A percentile compares a stretch with the other conserved stretches of the same genome.
phyloP scores from a whole-genome alignment of 2,113 vertebrate genomes.

The Cricetomys ansorgei region DNA sequence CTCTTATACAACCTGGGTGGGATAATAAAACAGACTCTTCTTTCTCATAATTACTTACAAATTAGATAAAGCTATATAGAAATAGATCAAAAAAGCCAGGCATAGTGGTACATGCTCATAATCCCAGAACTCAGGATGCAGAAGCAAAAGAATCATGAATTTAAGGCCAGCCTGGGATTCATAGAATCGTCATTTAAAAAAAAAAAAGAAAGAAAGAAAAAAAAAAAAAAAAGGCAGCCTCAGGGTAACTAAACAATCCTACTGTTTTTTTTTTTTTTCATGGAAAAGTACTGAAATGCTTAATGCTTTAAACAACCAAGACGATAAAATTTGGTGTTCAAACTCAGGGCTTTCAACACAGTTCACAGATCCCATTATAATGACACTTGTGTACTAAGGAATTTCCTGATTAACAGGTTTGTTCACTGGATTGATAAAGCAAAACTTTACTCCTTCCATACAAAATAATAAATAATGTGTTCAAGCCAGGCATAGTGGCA shows the following conservation, averaged over 20 bases:
- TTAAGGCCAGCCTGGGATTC: neutral
- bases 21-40: neutral
- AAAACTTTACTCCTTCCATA: neutral
- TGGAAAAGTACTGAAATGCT: conserved; percentile 31
- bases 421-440: neutral
- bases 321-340: neutral
- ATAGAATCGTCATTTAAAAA: neutral
- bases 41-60: conserved; percentile 23
- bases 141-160: neutral
- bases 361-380: neutral
- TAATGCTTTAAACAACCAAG: neutral
- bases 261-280: conserved; percentile 32
- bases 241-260: neutral
- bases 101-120: neutral
- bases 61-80: conserved; percentile 34
- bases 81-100: neutral
- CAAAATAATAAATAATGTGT: neutral
- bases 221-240: neutral
- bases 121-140: neutral
- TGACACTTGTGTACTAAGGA: neutral
- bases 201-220: neutral
- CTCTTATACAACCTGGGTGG: neutral
- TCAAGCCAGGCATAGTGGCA: neutral
- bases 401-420: conserved; percentile 26
- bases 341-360: neutral